Percentiles rank a stretch among this genome's conserved stretches.
Evolutionary conservation across 2,797 vertebrate species (phyloP).

Genomic region (Sebastes wilsoni): DNA sequence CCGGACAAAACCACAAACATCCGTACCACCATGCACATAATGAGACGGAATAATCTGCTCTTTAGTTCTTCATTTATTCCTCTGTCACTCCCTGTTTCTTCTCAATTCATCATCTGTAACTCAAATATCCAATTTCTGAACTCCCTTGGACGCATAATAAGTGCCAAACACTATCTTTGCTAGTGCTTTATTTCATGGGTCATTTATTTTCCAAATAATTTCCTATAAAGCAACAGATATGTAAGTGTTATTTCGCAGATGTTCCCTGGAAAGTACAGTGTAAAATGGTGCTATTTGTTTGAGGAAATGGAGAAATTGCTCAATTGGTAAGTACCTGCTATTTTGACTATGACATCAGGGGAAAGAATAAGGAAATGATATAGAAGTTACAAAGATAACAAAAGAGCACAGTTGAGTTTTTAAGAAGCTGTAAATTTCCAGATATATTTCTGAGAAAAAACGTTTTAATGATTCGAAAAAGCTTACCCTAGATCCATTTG

Average conservation of each 20-base stretch:
- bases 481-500: not conserved
- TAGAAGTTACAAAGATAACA: not conserved
- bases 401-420: not conserved
- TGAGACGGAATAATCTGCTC: not conserved
- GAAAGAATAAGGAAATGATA: not conserved
- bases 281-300: not conserved
- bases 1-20: not conserved
- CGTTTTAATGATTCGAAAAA: not conserved
- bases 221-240: not conserved
- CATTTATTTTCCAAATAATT: not conserved
- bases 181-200: not conserved
- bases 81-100: not conserved
- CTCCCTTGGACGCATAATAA: not conserved
- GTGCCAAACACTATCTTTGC: not conserved
- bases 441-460: fast-evolving
- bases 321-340: not conserved
- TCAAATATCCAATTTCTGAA: not conserved
- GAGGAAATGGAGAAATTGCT: not conserved
- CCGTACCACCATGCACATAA: not conserved
- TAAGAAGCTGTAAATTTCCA: not conserved
- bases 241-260: not conserved
- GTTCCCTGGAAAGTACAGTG: not conserved
- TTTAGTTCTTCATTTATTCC: not conserved
- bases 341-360: not conserved
- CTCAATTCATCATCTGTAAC: not conserved